Evolutionary conservation across 2,888 invertebrate genomes (phyloP).

Genomic region (Aelia acuminata): DNA sequence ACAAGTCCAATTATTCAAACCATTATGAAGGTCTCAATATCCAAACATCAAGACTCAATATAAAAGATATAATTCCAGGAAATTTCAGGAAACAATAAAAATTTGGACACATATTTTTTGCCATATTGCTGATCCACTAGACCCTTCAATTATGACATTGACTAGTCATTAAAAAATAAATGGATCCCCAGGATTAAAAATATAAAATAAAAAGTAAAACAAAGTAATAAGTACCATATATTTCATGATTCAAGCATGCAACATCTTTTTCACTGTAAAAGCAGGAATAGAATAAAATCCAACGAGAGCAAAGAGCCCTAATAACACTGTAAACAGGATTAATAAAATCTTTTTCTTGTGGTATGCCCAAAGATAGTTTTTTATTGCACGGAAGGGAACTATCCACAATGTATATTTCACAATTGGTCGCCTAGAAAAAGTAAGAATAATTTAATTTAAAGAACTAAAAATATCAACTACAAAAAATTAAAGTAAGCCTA

Average conservation of each 20-base stretch:
- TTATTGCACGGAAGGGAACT: conserved; percentile 55
- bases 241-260: conserved; percentile 37
- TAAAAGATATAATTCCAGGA: no score
- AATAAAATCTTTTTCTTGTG: conserved; percentile 27
- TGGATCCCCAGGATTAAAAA: neutral
- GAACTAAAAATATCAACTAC: neutral
- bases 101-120: no score
- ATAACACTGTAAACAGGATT: neutral
- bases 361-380: conserved; percentile 49
- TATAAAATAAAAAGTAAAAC: neutral
- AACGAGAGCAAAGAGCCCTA: neutral
- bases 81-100: no score
- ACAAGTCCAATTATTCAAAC: no score
- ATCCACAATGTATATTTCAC: conserved; percentile 57
- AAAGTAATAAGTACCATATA: neutral
- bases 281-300: conserved; percentile 40
- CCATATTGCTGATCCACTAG: no score
- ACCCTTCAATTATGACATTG: no score
- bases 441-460: neutral
- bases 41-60: no score
- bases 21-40: no score
- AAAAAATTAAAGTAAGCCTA: neutral
- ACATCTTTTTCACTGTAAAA: conserved; percentile 57
- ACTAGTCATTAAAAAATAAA: no score
- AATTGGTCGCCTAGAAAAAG: conserved; percentile 51